Base-by-base conservation (phyloP, 2,797 vertebrate genomes). In the Uromys caudimaculatus region DNA sequence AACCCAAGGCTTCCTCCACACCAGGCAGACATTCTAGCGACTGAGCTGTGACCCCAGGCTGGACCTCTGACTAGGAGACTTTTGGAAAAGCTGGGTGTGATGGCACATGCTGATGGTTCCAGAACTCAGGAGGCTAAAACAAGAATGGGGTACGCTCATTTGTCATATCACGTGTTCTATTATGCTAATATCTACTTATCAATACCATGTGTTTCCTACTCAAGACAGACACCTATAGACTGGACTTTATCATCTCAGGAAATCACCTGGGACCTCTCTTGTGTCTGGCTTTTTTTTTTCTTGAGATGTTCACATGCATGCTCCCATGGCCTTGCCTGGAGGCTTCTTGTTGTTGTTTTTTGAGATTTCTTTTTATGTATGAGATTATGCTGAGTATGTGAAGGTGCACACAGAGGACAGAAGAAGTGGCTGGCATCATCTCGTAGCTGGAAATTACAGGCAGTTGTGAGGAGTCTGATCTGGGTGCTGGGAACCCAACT, bases 141-240 rank as follows among this genome's bases (percentile, higher is more conserved):
- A 58, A 56, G 50, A 58, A 7, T 29, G 52, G 35, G 24, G 17
- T 12, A 71, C 54, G 38, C 21, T 81, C 4, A 7, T 67, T 88
- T 83, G n/a, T 77, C 88, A 92, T 24, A 41, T 69, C 41, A 60
- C 75, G 35, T 71, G 79, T 95, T 71, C 38, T 71, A 71, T 71
- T 71, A 38, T 38, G 21, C 38, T 71, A 38, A 71, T 38, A 71
- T 71, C 21, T 38, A 21, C n/a, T 87, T 83, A 29, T 77, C 77
- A 78, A 47, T 27, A 50, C 58, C 35, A 50, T 67, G 41, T 67
- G 81, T 96, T 64, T 67, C 3, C 11, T 71, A 47, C 19, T 52
- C 21, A 85, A 87, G 73, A 94, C 95, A 17, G 23, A 93, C 11
- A 64, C 3, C 54, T 89, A 44, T 62, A 93, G 62, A 85, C 67